phyloP scores from a whole-genome alignment of 2,888 invertebrate genomes.

The Cosmia pyralina region DNA sequence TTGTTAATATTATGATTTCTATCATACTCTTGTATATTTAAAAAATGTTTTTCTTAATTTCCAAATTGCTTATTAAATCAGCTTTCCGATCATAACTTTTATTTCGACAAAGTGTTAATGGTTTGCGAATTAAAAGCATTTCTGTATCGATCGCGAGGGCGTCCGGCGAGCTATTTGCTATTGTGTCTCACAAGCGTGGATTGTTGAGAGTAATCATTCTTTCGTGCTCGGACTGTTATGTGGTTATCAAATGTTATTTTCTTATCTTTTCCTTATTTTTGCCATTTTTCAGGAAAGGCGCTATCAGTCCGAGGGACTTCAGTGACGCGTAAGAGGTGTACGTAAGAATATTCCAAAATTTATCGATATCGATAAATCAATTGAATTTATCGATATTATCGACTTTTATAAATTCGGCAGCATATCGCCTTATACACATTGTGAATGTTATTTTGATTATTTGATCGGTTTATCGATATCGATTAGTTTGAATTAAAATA shows the following conservation, averaged over 20 bases:
- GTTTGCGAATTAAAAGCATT: no score
- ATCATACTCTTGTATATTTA: no score
- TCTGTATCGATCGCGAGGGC: no score
- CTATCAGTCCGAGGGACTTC: conserved; percentile 55
- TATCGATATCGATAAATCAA: conserved; percentile 43
- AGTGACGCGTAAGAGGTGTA: conserved; percentile 50
- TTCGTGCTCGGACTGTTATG: no score
- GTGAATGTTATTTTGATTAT: conserved; percentile 11
- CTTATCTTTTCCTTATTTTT: conserved; percentile 32
- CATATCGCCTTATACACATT: conserved; percentile 30
- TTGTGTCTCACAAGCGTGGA: no score
- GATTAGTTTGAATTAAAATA: conserved; percentile 47
- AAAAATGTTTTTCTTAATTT: no score
- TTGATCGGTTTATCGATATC: conserved; percentile 31
- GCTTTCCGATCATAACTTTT: no score
- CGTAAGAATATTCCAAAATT: conserved; percentile 48
- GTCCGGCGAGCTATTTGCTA: no score
- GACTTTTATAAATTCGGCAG: conserved; percentile 15
- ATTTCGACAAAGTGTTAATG: no score
- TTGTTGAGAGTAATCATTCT: no score
- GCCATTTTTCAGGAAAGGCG: conserved; percentile 57
- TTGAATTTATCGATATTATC: conserved; percentile 23
- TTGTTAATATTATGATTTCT: no score
- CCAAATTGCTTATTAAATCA: no score
- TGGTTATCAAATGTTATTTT: not conserved